These are phyloP conservation scores for Polypterus senegalus DNA, from an alignment of 2,113 vertebrate genomes.

Conservation along the genomic window DNA sequence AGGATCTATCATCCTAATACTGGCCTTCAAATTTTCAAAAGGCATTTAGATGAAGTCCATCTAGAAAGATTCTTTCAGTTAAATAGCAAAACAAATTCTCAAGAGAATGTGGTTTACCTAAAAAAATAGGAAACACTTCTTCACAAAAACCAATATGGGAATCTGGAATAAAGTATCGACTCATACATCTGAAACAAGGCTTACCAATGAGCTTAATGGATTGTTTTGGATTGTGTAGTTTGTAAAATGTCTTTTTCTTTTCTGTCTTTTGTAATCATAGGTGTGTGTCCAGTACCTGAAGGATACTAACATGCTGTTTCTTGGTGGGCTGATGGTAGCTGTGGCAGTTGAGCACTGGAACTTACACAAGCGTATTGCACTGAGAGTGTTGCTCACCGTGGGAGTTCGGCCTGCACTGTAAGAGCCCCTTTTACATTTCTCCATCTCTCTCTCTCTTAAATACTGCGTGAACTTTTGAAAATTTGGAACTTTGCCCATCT, in stretches of 20 bases:
- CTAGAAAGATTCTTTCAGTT: not conserved
- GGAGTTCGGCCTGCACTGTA: slow-evolving; percentile 82
- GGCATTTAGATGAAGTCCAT: not conserved
- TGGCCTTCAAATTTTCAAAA: not conserved
- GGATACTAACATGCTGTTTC: slow-evolving; percentile 84
- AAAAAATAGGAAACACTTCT: not conserved
- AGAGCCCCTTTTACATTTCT: slow-evolving; percentile 25
- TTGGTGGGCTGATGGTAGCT: slow-evolving; percentile 80
- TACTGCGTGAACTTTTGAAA: too few species aligned
- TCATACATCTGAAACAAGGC: not conserved
- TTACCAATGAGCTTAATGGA: not conserved
- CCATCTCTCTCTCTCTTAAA: not conserved
- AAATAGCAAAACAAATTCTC: not conserved
- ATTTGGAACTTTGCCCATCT: too few species aligned
- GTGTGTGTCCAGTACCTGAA: slow-evolving; percentile 92
- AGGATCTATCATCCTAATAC: too few species aligned
- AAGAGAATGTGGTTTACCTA: not conserved
- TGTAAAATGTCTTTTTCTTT: not conserved
- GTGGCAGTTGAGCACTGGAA: slow-evolving; percentile 89
- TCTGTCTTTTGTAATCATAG: slow-evolving; percentile 38
- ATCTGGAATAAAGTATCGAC: not conserved
- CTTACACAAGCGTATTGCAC: slow-evolving; percentile 84
- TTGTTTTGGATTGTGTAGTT: not conserved
- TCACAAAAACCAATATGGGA: not conserved
- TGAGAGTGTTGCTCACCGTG: slow-evolving; percentile 69